Evolutionary conservation across 2,888 invertebrate species (phyloP), one percentile per base, ranked within the genome.

Genomic region (Drosophila meridiana): DNA sequence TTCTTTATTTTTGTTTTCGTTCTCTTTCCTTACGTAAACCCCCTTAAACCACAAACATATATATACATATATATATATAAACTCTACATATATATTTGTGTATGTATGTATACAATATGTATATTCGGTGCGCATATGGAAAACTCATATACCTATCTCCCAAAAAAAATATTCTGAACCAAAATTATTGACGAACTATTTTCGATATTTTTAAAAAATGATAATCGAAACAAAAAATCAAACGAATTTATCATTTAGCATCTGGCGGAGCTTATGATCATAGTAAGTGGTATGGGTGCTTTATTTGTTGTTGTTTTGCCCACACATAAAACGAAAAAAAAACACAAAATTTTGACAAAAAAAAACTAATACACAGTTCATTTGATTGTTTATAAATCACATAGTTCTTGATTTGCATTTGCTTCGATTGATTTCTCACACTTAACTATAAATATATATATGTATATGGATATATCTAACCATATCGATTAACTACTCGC

Each of bases 281-380:
- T 92, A 89, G 93, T 93, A 93, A 93, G 93, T 93, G 93, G 93
- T 93, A 93, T 93, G 92, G 93, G 93, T 91, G 93, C 92, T 93
- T 93, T 91, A 90, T 91, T 91, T 91, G 92, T 91, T 84, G 88
- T 89, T 76, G 90, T 86, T 83, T 82, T 75, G 70, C 67, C 48
- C 66, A 68, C 69, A 57, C 48, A 45, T 40, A 13, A 11, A 26
- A 26, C 13, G 9, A 56, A 28, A 45, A 30, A 45, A 50, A 28
- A 38, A 14, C 20, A 26, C 3, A 30, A 48, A 59, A 52, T 55
- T 13, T 57, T n/a, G 34, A 67, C 14, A 34, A 62, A 64, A 48
- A 30, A 20, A 56, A 66, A 69, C 76, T 76, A 82, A 80, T 62
- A 71, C 73, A 71, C 73, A 60, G 62, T 57, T 68, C 63, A 80